Evolutionary conservation across 2,113 vertebrate species (phyloP).

Genomic region (Motacilla alba): DNA sequence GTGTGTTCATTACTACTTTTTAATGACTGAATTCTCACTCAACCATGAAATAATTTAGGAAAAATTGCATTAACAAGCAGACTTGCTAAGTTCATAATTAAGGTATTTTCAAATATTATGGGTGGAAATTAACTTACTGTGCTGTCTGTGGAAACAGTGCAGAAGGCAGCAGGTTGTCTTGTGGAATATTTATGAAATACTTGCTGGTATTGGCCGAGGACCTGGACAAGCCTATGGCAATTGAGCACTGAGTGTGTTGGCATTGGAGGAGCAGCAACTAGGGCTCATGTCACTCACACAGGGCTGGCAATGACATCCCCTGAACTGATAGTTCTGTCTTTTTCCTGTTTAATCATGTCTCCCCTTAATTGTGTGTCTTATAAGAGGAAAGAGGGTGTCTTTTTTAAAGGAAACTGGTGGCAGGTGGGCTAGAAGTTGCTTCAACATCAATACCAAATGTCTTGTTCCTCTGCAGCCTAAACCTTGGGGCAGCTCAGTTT

Average conservation of each 20-base stretch:
- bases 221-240: neutral
- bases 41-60: conserved; percentile 19
- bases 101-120: conserved; percentile 36
- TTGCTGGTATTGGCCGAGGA: neutral
- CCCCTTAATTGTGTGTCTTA: neutral
- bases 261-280: fast-evolving
- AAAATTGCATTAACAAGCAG: neutral
- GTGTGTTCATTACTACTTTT: neutral
- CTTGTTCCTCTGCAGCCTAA: neutral
- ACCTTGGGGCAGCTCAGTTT: neutral
- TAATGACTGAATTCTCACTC: conserved; percentile 18
- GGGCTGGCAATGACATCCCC: neutral
- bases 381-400: neutral
- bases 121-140: neutral
- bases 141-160: neutral
- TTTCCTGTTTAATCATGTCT: neutral
- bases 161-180: neutral
- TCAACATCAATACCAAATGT: neutral
- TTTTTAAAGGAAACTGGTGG: neutral
- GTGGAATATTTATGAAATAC: neutral
- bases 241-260: neutral
- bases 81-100: conserved; percentile 7
- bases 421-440: neutral
- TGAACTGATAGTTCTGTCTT: neutral
- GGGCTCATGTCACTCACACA: neutral